Base-by-base conservation (phyloP, 2,797 vertebrate species). In the Eospalax fontanierii region DNA sequence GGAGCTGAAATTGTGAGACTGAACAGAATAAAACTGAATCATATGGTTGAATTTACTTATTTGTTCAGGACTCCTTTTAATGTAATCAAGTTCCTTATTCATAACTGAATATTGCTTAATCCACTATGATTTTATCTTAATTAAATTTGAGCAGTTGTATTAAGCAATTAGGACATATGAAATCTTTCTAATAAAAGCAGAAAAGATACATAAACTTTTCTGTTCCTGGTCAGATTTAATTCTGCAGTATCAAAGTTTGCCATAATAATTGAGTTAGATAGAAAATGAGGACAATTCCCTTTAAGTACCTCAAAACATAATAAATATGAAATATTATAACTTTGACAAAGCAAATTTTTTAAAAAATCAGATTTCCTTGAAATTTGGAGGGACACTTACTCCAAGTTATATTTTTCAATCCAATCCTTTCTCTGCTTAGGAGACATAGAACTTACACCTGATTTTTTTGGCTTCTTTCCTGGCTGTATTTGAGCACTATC, bases 171-270 rank as follows among this genome's bases (percentile, higher is more conserved):
- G 26, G 33, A 19, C 33, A 38, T 75, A 90, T 70, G 30, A 92
- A 91, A 71, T 93, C 38, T 78, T 95, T 86, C 43, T 89, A 89
- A 50, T 74, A 50, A 79, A 79, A 90, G 59, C 65, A 83, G 40
- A 46, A 93, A 94, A 80, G 70, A 57, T 75, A 79, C 2, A 75
- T 50, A 74, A 76, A 75, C 54, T 90, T 40, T 83, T 95, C 40
- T n/a, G 68, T 78, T 89, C 81, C 71, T 86, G 5, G 75, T 93
- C 46, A 85, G 19, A 92, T 91, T 96, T 87, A 81, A 96, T 70
- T 92, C 38, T 80, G 76, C 24, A 35, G 43, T 38, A 84, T 68
- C 57, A 93, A 91, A 84, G 87, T 54, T 83, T 85, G 82, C 35
- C 68, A 59, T 30, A 78, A 40, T 63, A 74, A 80, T 65, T 89